A percentile compares a stretch with the other conserved stretches of the same genome.
Conservation (phyloP, 2,797 vertebrate genomes). For the Cyprinodon diabolis region DNA sequence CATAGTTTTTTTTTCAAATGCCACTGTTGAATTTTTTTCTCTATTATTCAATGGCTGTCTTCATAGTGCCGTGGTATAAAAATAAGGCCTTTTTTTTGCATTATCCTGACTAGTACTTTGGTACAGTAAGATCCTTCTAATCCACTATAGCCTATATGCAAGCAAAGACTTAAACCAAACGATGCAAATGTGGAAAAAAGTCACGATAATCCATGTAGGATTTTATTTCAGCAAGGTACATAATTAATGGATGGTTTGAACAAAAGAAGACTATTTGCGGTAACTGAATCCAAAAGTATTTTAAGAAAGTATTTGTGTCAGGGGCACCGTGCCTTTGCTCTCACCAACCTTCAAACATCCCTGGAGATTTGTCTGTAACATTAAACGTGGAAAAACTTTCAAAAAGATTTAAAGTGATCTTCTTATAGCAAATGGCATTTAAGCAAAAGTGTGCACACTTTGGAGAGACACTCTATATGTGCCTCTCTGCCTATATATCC, state of each 20-base stretch:
- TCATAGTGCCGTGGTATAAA: no score
- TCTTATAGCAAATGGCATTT: neutral
- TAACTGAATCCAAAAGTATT: neutral
- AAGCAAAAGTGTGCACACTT: neutral
- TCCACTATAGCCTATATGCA: neutral
- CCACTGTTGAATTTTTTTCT: no score
- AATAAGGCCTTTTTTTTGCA: no score
- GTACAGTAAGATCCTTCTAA: neutral
- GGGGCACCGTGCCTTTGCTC: neutral
- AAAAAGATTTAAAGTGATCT: neutral
- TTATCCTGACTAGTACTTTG: neutral
- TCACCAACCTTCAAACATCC: neutral
- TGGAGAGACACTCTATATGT: constrained; percentile 14
- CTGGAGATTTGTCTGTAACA: neutral
- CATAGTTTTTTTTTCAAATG: no score
- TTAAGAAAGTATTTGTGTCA: neutral
- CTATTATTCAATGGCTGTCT: no score
- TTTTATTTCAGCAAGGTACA: neutral
- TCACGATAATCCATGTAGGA: neutral
- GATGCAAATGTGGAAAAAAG: neutral
- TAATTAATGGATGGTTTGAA: neutral
- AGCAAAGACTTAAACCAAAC: neutral
- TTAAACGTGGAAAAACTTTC: neutral
- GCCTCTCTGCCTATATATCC: constrained; percentile 46
- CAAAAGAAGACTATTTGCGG: neutral